These are phyloP conservation scores for Erebia aethiops DNA, from an alignment of 2,888 invertebrate genomes.

Conservation along the genomic window DNA sequence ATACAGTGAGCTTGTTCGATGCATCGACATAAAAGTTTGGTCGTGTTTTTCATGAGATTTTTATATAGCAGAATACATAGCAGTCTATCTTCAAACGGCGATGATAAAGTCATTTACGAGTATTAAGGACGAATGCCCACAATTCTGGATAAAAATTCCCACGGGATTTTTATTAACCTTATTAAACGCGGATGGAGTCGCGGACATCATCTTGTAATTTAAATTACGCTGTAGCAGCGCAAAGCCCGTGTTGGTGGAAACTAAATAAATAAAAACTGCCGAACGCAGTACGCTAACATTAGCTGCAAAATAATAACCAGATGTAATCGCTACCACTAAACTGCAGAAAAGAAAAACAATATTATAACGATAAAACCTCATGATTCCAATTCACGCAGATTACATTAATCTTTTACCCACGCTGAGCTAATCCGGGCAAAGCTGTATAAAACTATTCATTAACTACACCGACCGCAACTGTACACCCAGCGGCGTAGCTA, in stretches of 20 bases:
- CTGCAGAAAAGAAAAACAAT: background rate
- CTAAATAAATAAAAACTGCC: background rate
- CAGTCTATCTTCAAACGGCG: background rate
- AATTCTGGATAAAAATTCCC: no score
- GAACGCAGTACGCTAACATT: background rate
- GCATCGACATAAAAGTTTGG: background rate
- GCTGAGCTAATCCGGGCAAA: conserved; percentile 17
- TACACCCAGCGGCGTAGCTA: conserved; percentile 9
- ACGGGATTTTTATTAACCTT: no score
- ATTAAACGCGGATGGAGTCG: no score
- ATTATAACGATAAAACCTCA: conserved; percentile 8
- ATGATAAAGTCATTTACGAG: no score
- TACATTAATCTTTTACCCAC: conserved; percentile 20
- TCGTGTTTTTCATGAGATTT: conserved; percentile 43
- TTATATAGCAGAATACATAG: conserved; percentile 24
- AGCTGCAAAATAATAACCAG: background rate
- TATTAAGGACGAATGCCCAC: no score
- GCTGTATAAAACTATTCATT: conserved; percentile 24
- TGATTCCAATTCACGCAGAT: conserved; percentile 12
- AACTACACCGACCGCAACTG: conserved; percentile 10
- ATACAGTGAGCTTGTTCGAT: conserved; percentile 35
- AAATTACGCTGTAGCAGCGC: no score
- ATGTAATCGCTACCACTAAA: background rate
- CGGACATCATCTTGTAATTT: no score
- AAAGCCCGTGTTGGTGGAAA: background rate